Conservation (phyloP, 2,888 invertebrate genomes). For the Mythimna albipuncta region DNA sequence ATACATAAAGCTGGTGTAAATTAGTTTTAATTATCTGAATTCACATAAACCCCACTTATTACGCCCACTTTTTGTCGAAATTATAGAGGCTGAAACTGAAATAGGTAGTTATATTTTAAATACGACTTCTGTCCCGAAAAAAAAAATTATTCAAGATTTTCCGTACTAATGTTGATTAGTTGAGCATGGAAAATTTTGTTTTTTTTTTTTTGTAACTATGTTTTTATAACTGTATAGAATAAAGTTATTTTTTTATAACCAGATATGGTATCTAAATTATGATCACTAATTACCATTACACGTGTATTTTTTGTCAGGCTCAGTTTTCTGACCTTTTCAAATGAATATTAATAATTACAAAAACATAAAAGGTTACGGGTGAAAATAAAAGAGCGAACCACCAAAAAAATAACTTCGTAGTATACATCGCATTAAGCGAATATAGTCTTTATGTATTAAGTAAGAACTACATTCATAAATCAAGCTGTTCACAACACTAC, state of each 20-base stretch:
- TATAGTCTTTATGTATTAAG: not conserved
- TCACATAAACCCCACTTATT: not conserved
- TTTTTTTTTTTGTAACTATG: too few relatives aligned
- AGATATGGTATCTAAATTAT: too few relatives aligned
- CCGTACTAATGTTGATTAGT: too few relatives aligned
- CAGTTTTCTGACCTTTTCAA: not conserved
- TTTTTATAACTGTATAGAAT: too few relatives aligned
- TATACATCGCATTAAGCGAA: not conserved
- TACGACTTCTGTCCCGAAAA: too few relatives aligned
- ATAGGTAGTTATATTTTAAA: too few relatives aligned
- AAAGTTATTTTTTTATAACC: too few relatives aligned
- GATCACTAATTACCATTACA: too few relatives aligned
- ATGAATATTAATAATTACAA: not conserved
- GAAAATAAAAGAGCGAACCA: not conserved
- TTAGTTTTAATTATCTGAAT: not conserved
- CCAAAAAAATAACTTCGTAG: not conserved
- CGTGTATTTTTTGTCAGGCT: not conserved
- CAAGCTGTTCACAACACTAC: constrained; percentile 1
- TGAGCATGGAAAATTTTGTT: too few relatives aligned
- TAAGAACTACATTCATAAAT: constrained; percentile 5
- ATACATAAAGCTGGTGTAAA: not conserved
- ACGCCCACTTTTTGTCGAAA: not conserved
- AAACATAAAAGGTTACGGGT: too few relatives aligned
- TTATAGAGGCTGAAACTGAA: not conserved
- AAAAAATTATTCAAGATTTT: too few relatives aligned